Evolutionary conservation across 2,888 invertebrate species (phyloP), one percentile per base, ranked within the genome.

Genomic region (Ochropleura plecta): DNA sequence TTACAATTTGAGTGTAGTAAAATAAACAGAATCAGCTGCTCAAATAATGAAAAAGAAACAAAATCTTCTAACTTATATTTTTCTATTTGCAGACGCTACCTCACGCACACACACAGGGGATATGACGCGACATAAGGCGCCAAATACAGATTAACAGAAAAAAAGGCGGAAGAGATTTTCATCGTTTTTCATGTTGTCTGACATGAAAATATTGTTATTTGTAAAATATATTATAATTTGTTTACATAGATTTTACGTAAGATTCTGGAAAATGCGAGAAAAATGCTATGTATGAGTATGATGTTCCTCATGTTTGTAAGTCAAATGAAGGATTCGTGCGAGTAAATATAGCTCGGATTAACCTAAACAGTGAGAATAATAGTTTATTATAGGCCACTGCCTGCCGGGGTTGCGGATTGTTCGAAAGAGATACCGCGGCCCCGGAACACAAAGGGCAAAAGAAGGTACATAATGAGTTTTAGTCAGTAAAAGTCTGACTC

Each of bases 31-130:
- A 70, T 49, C 66, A 78, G 70, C 69, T 68, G 79, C n/a, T 63
- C 42, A 40, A 14, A 59, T n/a, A 6, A 18, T 62, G 46, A 14
- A 40, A 8, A 9, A 16, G 20, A 53, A 66, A 78, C 16, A 62
- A 49, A 60, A 42, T 51, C n/a, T 65, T 60, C 30, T 51, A 57
- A 62, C 14, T 51, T 46, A 70, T 12, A 40, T 65, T 57, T 48
- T 55, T 74, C 84, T 71, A 51, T 80, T 83, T 89, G 88, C 86
- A 75, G 86, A 88, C 88, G 79, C 74, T 89, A 86, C 79, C 18
- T 42, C 86, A 73, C 86, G 83, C 82, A 88, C 86, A 57, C 79
- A 83, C 79, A 87, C n/a, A 40, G 16, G 70, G 86, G 87, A 88
- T 79, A 73, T 85, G 86, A 90, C 84, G 85, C 64, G n/a, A 49